These are phyloP conservation scores for Serranus cabrilla DNA, from an alignment of 2,797 vertebrate genomes.

Conservation along the genomic window DNA sequence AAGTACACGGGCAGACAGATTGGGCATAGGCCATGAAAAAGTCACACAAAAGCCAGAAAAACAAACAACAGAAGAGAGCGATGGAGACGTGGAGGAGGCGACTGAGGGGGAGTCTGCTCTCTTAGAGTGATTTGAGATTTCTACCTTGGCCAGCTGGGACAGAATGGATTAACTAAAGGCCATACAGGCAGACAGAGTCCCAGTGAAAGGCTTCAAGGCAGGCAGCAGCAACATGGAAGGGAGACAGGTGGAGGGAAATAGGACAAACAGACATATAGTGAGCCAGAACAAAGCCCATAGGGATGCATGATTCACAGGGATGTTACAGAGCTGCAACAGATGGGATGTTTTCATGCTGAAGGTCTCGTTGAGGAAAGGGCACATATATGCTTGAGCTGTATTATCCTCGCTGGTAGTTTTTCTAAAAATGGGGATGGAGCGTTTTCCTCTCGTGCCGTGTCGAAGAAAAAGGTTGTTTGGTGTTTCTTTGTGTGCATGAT, in stretches of 20 bases:
- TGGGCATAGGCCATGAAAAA: background rate
- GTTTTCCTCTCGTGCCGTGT: conserved; percentile 25
- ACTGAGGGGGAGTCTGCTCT: conserved; percentile 18
- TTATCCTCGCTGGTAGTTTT: conserved; percentile 37
- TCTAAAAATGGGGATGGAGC: conserved; percentile 30
- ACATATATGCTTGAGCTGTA: conserved; percentile 7
- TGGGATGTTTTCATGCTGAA: conserved; percentile 9
- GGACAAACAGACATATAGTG: background rate
- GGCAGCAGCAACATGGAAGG: background rate
- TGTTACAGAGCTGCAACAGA: conserved; percentile 28
- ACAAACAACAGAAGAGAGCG: conserved; percentile 2
- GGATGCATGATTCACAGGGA: conserved; percentile 23
- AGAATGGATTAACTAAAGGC: conserved; percentile 39
- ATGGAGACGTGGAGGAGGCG: background rate
- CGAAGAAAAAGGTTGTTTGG: background rate
- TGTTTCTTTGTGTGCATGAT: conserved; percentile 38
- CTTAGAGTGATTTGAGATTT: conserved; percentile 31
- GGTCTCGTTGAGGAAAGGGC: conserved; percentile 14
- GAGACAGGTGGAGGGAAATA: background rate
- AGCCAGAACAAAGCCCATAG: conserved; percentile 20
- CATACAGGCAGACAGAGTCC: conserved; percentile 11
- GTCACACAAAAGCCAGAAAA: conserved; percentile 7
- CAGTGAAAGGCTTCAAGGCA: background rate
- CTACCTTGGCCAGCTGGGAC: conserved; percentile 38
- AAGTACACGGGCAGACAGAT: background rate